Base-by-base conservation (phyloP, 92 coral and sea anemone genomes). In the Actinernus sp. region DNA sequence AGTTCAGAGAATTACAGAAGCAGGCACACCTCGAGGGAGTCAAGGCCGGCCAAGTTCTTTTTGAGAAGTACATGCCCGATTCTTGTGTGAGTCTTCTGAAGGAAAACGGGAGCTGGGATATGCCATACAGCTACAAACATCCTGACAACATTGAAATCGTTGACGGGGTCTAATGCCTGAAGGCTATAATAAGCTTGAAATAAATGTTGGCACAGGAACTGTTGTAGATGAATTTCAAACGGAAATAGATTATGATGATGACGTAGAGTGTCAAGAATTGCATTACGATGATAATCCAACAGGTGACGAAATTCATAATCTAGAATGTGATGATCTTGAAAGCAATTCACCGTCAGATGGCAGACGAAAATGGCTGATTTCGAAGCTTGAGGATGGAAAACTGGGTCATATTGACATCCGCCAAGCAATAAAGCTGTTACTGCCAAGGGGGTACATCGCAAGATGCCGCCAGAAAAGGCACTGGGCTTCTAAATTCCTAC, bases 401-500 rank as follows among this genome's bases (percentile, higher is more conserved):
- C 18, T 6, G 4, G 57, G 55, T 2, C 63, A 47, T 61, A 64
- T 63, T n/a, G 68, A 64, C 36, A 31, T 63, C 19, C 52, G 26
- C 30, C 74, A 55, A 49, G 83, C 83, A 40, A 26, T 65, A n/a
- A 76, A 64, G 30, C 58, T 55, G 16, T 19, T 65, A 8, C 58
- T 78, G 12, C 77, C 84, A 10, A 26, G 78, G 24, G 78, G 68
- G 61, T 68, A 34, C 39, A 34, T 75, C 26, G 23, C 53, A 30
- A 56, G 59, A 40, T 67, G 84, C 29, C 65, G 53, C 29, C 80
- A 82, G 50, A 69, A 77, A 51, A 29, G 81, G 50, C 85, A 70
- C 26, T 78, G 64, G 79, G 85, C 90, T 14, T 57, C 84, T 14
- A 77, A 77, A 36, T 57, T 63, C 57, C 84, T 70, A 20, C 81